Evolutionary conservation across 2,797 vertebrate genomes (phyloP), one percentile per base, ranked within the genome.

Genomic region (Oryzias dopingdopingensis): DNA sequence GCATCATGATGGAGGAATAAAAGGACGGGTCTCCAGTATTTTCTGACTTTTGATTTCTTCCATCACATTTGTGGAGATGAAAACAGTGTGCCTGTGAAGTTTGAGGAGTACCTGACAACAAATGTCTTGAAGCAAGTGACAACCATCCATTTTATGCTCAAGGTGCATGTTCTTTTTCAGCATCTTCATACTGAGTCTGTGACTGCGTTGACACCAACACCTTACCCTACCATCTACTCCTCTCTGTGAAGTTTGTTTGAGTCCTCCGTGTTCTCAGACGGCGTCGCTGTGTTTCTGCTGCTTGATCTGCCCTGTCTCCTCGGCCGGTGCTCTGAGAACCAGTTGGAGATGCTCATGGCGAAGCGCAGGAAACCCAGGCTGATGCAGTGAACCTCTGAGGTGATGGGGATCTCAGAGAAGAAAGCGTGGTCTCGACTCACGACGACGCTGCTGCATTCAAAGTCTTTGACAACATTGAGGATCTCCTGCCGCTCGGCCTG

Each of bases 401-500:
- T 87, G 46, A 92, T 86, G 0, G 93, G 77, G 65, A 97, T 92
- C 75, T 96, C 94, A 0, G 92, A 80, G 59, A 97, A 97, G 52
- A 97, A 90, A 40, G 91, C 86, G 0, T 56, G 91, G 44, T 93
- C 88, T 12, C 92, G 85, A 20, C 89, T 70, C 5, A 86, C 65
- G 0, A 76, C 73, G 18, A 49, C 42, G 0, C 42, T 82, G 42
- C 71, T 84, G 76, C 84, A 85, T 52, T 94, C 93, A 74, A 95
- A 86, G 75, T 95, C 93, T 74, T 88, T 90, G 53, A 96, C 88
- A 0, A 95, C 88, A 0, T 92, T 95, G 77, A 96, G 86, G 76
- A 98, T 94, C 90, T 93, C 93, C 42, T 95, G 94, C 0, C 94
- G 92, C 14, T 92, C 88, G 0, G 86, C 78, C 14, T 91, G 88